These are phyloP conservation scores for Ophion slaviceki DNA, from an alignment of 2,888 invertebrate genomes.

Conservation along the genomic window DNA sequence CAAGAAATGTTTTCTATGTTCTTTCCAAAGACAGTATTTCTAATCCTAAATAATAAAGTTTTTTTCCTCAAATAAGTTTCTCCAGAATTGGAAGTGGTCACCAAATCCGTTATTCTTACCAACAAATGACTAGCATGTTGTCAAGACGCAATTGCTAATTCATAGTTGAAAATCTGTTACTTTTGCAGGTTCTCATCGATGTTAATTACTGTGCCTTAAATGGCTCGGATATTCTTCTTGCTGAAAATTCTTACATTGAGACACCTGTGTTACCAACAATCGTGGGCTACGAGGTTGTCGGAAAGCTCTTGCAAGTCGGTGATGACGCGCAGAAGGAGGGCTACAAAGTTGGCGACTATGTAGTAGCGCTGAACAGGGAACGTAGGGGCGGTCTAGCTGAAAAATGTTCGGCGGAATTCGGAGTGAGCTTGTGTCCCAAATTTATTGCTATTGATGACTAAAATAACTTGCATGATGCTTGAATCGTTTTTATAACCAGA, in stretches of 20 bases:
- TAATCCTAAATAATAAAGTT: no score
- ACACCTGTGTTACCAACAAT: constrained; percentile 85
- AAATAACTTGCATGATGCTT: neutral
- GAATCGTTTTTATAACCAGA: neutral
- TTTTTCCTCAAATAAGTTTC: neutral
- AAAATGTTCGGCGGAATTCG: constrained; percentile 84
- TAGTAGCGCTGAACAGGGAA: constrained; percentile 86
- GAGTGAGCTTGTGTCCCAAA: constrained; percentile 72
- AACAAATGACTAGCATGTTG: neutral
- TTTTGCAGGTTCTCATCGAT: constrained; percentile 86
- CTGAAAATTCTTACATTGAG: constrained; percentile 84
- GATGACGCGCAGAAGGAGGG: constrained; percentile 82
- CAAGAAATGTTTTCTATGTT: no score
- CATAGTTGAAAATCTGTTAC: constrained; percentile 9
- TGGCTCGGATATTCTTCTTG: constrained; percentile 86
- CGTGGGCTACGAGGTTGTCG: constrained; percentile 88
- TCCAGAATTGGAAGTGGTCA: no score
- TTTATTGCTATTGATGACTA: neutral
- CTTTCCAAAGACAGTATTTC: no score
- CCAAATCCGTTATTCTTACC: neutral
- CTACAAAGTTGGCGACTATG: constrained; percentile 86
- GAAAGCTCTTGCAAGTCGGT: constrained; percentile 86
- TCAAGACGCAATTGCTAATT: neutral
- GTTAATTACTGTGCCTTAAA: constrained; percentile 88
- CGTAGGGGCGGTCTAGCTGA: constrained; percentile 87